Conservation (phyloP, 2,888 invertebrate genomes). For the Litoditis marina region DNA sequence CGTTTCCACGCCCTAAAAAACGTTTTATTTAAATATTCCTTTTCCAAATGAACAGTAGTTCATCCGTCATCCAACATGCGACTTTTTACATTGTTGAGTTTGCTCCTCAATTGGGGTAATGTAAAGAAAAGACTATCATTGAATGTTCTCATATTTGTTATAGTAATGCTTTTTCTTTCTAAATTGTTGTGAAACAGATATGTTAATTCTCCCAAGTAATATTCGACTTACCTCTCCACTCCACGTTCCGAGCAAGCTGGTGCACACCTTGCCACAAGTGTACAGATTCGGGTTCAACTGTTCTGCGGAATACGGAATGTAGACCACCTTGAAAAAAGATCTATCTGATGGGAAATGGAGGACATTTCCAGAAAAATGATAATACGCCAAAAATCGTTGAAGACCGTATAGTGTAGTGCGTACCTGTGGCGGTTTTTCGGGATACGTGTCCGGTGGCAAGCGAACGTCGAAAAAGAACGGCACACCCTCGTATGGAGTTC, state of each 20-base stretch:
- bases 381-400: too few species aligned
- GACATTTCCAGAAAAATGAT: too few species aligned
- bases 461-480: conserved; percentile 23
- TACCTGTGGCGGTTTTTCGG: conserved; percentile 18
- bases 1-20: conserved; percentile 15
- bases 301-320: conserved; percentile 6
- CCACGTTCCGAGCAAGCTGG: conserved; percentile 22
- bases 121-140: too few species aligned
- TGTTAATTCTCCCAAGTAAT: too few species aligned
- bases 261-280: conserved; percentile 19
- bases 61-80: too few species aligned
- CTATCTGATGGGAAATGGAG: too few species aligned
- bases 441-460: conserved; percentile 12
- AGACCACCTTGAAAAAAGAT: not conserved
- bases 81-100: too few species aligned
- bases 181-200: too few species aligned
- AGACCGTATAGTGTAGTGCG: too few species aligned
- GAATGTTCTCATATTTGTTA: too few species aligned
- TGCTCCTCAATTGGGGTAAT: too few species aligned
- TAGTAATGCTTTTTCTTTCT: too few species aligned
- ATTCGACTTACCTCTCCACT: conserved; percentile 15
- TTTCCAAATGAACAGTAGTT: not conserved
- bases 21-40: not conserved
- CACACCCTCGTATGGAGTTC: conserved; percentile 21
- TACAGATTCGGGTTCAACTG: conserved; percentile 27